Evolutionary conservation across 1,140 invertebrate species (phyloP).

Genomic region (Neotoxoptera formosana): DNA sequence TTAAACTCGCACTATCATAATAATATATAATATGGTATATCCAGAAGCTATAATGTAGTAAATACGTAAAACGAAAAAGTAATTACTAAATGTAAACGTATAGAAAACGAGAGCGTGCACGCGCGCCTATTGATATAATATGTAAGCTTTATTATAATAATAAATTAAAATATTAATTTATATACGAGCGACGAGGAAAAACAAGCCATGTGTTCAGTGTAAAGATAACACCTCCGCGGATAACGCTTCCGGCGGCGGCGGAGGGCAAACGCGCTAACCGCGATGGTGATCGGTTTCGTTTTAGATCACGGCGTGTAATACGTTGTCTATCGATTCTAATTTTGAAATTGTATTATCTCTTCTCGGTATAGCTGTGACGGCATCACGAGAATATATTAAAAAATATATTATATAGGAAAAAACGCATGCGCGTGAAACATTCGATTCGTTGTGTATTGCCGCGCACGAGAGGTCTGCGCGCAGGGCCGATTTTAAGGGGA

Average conservation of each 20-base stretch:
- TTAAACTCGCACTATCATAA: not conserved
- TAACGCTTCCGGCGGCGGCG: not conserved
- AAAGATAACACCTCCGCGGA: not conserved
- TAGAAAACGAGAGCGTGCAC: not conserved
- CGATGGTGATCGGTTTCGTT: not conserved
- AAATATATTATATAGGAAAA: too few species aligned
- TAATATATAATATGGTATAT: too few species aligned
- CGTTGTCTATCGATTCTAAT: not conserved
- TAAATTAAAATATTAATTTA: not conserved
- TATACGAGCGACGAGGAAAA: not conserved
- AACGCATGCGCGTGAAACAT: not conserved
- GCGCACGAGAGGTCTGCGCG: not conserved
- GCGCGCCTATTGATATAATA: not conserved
- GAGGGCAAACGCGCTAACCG: not conserved
- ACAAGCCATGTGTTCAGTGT: constrained; percentile 14
- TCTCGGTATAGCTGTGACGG: not conserved
- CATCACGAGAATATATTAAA: not conserved
- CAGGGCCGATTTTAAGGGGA: too few species aligned
- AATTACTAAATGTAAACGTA: not conserved
- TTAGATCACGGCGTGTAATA: not conserved
- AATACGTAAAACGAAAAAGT: not conserved
- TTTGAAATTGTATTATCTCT: not conserved
- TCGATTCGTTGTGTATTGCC: not conserved
- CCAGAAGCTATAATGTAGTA: not conserved
- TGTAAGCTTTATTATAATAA: too few species aligned